Percentiles rank a stretch among this genome's conserved stretches.
Conservation (phyloP, 53 echinoderm and acorn worm species). For the Henricia sp. region DNA sequence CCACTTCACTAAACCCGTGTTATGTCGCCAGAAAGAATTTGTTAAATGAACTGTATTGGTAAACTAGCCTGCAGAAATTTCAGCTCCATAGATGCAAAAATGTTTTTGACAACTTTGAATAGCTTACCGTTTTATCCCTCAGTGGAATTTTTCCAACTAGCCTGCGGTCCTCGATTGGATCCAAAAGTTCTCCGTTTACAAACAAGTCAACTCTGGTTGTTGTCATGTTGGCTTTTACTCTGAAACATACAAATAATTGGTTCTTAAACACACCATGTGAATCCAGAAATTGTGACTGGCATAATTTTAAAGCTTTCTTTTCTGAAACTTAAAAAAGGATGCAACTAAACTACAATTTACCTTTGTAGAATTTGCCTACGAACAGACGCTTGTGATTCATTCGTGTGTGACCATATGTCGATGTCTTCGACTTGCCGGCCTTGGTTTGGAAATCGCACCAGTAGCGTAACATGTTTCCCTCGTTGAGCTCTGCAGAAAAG, state of each 20-base stretch:
- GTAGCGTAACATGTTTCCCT: constrained; percentile 94
- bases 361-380: constrained; percentile 93
- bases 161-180: constrained; percentile 90
- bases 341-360: too few relatives aligned
- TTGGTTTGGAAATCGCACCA: constrained; percentile 91
- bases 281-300: too few relatives aligned
- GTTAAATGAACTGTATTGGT: too few relatives aligned
- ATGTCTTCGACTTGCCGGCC: constrained; percentile 94
- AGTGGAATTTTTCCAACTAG: constrained; percentile 90
- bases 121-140: constrained; percentile 95
- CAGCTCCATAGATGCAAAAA: too few relatives aligned
- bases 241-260: too few relatives aligned
- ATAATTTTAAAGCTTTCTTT: too few relatives aligned
- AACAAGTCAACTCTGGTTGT: constrained; percentile 90
- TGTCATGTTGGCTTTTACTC: constrained; percentile 85
- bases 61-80: too few relatives aligned
- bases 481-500: constrained; percentile 86
- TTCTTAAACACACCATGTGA: too few relatives aligned
- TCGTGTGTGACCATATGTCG: constrained; percentile 98
- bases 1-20: too few relatives aligned
- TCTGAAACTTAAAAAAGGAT: too few relatives aligned
- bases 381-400: constrained; percentile 93
- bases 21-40: too few relatives aligned
- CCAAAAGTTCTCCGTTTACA: constrained; percentile 90
- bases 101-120: too few relatives aligned